Percentiles rank a stretch among this genome's conserved stretches.
Evolutionary conservation across 2,888 invertebrate species (phyloP).

Genomic region (Drosophila setosimentum): DNA sequence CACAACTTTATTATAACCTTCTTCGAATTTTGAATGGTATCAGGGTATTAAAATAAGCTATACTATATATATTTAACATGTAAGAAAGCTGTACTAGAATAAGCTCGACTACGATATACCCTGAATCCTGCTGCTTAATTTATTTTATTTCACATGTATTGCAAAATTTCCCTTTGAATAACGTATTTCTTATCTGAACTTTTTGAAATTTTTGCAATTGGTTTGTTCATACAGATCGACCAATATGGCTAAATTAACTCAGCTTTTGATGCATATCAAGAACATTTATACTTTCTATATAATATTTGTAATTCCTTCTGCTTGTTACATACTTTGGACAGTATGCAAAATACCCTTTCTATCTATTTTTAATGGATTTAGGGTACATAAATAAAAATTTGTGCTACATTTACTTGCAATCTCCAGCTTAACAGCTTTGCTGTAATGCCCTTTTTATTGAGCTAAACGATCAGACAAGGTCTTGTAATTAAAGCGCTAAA

Average conservation of each 20-base stretch:
- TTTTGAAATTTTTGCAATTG: neutral
- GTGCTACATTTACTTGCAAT: neutral
- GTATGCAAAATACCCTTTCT: neutral
- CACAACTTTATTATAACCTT: no score
- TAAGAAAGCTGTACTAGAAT: no score
- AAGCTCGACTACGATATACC: no score
- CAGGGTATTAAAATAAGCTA: no score
- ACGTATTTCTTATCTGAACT: neutral
- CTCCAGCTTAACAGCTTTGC: neutral
- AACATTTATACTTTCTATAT: neutral
- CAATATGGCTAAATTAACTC: no score
- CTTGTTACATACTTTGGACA: neutral
- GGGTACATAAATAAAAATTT: neutral
- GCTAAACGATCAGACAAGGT: constrained; percentile 43
- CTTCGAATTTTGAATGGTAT: no score
- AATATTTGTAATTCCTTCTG: neutral
- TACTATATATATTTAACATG: no score
- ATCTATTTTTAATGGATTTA: neutral
- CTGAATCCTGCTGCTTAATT: neutral
- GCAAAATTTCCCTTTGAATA: neutral
- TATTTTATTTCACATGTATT: neutral
- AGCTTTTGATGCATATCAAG: neutral
- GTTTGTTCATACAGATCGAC: neutral
- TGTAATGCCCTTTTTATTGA: constrained; percentile 5
- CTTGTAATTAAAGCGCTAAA: constrained; percentile 59